Percentiles rank a stretch among this genome's conserved stretches.
phyloP scores from a whole-genome alignment of 92 coral and sea anemone species.

The Palythoa grandis region DNA sequence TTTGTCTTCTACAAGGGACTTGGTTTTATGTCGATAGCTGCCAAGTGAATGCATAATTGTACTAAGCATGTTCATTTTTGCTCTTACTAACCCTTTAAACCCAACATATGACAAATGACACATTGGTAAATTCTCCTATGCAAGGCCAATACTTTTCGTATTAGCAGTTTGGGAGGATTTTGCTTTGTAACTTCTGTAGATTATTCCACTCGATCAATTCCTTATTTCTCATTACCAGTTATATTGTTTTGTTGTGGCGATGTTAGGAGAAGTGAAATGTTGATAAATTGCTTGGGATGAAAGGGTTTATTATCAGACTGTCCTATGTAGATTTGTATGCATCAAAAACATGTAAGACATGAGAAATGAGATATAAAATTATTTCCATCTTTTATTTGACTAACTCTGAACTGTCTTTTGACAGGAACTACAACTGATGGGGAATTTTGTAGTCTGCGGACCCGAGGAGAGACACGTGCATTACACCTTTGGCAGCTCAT shows the following conservation, averaged over 20 bases:
- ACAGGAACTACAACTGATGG: slow-evolving; percentile 78
- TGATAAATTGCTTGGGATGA: background rate
- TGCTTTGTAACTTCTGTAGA: background rate
- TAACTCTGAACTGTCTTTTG: background rate
- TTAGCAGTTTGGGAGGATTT: too few species aligned
- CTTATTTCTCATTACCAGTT: too few species aligned
- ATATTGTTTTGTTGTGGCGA: background rate
- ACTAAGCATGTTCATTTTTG: too few species aligned
- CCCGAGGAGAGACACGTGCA: slow-evolving; percentile 66
- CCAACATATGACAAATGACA: background rate
- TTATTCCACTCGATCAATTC: too few species aligned
- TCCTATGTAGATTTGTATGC: background rate
- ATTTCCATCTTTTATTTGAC: too few species aligned
- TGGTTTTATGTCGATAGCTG: background rate
- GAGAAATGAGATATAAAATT: background rate
- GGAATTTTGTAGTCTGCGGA: slow-evolving; percentile 68
- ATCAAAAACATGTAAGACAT: background rate
- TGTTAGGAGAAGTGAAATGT: background rate
- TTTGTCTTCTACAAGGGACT: background rate
- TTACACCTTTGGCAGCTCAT: slow-evolving; percentile 69
- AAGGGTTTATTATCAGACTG: background rate
- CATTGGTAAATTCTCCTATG: background rate
- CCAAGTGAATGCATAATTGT: background rate
- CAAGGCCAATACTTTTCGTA: background rate
- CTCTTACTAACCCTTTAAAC: background rate